These are phyloP conservation scores for Zophobas atratus DNA, from an alignment of 1,140 invertebrate genomes.

Conservation along the genomic window DNA sequence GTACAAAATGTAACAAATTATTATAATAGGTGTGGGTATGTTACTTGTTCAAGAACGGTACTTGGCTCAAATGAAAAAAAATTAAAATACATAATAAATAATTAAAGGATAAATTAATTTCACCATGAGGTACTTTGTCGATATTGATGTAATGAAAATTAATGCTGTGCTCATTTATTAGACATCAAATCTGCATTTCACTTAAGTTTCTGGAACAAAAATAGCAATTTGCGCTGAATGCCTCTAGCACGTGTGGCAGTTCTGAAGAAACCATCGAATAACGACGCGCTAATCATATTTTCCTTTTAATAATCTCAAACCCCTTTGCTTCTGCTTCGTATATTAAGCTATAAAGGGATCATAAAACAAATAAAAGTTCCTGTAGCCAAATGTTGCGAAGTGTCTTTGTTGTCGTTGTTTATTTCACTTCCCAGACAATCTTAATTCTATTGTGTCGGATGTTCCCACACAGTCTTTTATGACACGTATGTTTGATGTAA, in stretches of 20 bases:
- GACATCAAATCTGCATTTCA: not conserved
- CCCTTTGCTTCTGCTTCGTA: constrained; percentile 47
- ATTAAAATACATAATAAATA: too few relatives aligned
- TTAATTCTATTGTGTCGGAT: constrained; percentile 26
- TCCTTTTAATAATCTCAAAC: constrained; percentile 51
- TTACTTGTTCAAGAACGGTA: too few relatives aligned
- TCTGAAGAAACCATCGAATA: constrained; percentile 38
- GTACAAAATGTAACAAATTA: too few relatives aligned
- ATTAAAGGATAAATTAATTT: too few relatives aligned
- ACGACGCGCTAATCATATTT: constrained; percentile 56
- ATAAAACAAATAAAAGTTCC: constrained; percentile 59
- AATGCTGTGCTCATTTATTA: too few relatives aligned
- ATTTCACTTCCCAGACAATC: constrained; percentile 45
- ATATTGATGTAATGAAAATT: too few relatives aligned
- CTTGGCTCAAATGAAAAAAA: too few relatives aligned
- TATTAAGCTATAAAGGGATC: constrained; percentile 56
- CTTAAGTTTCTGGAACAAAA: constrained; percentile 4
- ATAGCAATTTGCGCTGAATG: constrained; percentile 23
- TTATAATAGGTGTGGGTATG: too few relatives aligned
- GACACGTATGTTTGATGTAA: constrained; percentile 17
- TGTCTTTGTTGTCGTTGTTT: constrained; percentile 52
- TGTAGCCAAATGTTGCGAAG: constrained; percentile 59
- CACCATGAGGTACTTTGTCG: too few relatives aligned
- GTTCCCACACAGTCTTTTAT: constrained; percentile 28
- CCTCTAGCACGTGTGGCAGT: constrained; percentile 22